Evolutionary conservation across 2,797 vertebrate genomes (phyloP).

Genomic region (Liasis olivaceus): DNA sequence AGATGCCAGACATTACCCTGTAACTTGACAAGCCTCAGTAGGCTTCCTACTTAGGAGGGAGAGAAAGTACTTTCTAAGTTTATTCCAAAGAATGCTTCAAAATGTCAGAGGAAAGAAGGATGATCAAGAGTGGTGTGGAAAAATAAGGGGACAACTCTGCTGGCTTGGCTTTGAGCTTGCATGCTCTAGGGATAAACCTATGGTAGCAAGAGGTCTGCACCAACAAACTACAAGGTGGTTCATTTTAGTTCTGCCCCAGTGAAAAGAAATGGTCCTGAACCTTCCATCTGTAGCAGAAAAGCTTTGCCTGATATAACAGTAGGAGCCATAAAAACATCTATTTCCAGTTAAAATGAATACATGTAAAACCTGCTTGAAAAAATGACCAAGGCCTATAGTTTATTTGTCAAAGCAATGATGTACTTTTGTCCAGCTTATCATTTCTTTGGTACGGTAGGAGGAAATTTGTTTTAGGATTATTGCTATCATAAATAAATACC

Average conservation of each 20-base stretch:
- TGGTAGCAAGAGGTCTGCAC: too few species aligned
- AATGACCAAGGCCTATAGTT: background rate
- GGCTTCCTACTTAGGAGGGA: background rate
- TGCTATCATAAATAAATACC: slow-evolving; percentile 14
- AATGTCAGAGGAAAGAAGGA: too few species aligned
- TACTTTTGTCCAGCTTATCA: slow-evolving; percentile 1
- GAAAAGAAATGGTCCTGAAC: too few species aligned
- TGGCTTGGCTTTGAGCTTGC: too few species aligned
- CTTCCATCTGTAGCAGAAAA: background rate
- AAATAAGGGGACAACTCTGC: too few species aligned
- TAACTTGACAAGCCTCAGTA: background rate
- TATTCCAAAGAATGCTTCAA: too few species aligned
- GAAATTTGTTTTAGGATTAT: slow-evolving; percentile 9
- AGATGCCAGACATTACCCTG: too few species aligned
- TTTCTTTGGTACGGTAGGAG: background rate
- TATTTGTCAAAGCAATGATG: background rate
- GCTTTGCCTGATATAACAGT: background rate
- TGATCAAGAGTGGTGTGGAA: too few species aligned
- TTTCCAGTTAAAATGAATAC: background rate
- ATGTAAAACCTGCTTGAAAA: background rate
- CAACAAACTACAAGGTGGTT: too few species aligned
- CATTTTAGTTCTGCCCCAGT: too few species aligned
- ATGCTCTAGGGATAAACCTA: too few species aligned
- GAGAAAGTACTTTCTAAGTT: background rate
- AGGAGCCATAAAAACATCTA: background rate